Conservation (phyloP, 2,888 invertebrate species). For the Germaria angustata region DNA sequence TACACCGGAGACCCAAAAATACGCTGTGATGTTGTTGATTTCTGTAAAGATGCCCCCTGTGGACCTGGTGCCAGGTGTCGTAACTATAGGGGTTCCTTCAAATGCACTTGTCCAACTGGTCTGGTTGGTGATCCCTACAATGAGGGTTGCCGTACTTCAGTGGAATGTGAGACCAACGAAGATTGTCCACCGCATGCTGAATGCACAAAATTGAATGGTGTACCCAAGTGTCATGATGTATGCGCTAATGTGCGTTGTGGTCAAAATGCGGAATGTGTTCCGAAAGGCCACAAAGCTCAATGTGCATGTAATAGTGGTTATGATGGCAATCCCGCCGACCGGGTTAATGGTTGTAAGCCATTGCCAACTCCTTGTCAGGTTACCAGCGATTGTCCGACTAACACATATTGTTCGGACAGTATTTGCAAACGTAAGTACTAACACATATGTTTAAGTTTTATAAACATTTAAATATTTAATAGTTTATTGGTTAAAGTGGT, state of each 20-base stretch:
- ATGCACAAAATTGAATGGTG: constrained; percentile 86
- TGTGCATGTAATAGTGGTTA: constrained; percentile 91
- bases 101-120: constrained; percentile 88
- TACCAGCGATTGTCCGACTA: constrained; percentile 87
- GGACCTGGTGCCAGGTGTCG: constrained; percentile 89
- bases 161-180: constrained; percentile 88
- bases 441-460: constrained; percentile 46
- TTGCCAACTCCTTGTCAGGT: constrained; percentile 86
- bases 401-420: constrained; percentile 90
- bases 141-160: constrained; percentile 90
- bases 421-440: constrained; percentile 88
- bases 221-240: constrained; percentile 90
- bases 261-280: constrained; percentile 90
- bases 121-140: constrained; percentile 92
- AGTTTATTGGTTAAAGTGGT: constrained; percentile 32
- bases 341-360: constrained; percentile 86
- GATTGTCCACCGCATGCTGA: constrained; percentile 91
- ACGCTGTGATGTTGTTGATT: constrained; percentile 88
- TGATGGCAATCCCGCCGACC: constrained; percentile 87
- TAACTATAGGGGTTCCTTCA: constrained; percentile 89
- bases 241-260: constrained; percentile 90
- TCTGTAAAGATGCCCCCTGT: constrained; percentile 89
- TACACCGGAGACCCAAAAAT: constrained; percentile 88
- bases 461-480: constrained; percentile 19
- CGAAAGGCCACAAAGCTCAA: constrained; percentile 87